Evolutionary conservation across 1,140 invertebrate species (phyloP).

Genomic region (Leucophenga varia): DNA sequence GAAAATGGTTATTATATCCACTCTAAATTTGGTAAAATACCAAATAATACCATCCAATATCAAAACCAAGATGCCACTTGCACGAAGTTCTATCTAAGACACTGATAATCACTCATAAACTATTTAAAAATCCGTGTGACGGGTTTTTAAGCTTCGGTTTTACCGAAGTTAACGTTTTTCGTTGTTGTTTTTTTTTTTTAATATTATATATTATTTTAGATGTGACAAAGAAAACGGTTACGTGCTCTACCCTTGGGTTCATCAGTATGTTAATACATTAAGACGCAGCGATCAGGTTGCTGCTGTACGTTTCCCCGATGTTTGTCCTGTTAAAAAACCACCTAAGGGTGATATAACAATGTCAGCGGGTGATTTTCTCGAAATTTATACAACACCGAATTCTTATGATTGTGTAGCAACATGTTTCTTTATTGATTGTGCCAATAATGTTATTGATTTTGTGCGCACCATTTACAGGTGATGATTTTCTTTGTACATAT

Average conservation of each 20-base stretch:
- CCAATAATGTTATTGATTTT: conserved; percentile 92
- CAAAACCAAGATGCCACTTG: no score
- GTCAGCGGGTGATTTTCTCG: conserved; percentile 91
- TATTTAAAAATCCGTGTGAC: no score
- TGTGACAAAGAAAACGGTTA: conserved; percentile 50
- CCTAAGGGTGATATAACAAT: conserved; percentile 77
- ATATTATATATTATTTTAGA: conserved; percentile 9
- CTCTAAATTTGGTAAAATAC: not conserved
- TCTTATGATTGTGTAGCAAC: conserved; percentile 92
- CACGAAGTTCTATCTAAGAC: no score
- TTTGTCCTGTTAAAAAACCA: conserved; percentile 73
- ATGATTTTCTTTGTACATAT: not conserved
- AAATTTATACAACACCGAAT: conserved; percentile 75
- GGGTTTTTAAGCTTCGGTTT: no score
- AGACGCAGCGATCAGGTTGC: conserved; percentile 77
- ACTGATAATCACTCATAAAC: no score
- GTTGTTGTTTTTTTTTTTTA: no score
- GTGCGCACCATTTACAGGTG: conserved; percentile 87
- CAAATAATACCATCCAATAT: no score
- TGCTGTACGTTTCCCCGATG: conserved; percentile 85
- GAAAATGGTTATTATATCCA: no score
- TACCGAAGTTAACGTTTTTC: no score
- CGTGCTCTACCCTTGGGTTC: conserved; percentile 83
- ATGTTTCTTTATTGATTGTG: conserved; percentile 98
- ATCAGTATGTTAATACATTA: conserved; percentile 90